A percentile compares a stretch with the other conserved stretches of the same genome.
Evolutionary conservation across 2,797 vertebrate genomes (phyloP).

Genomic region (Hemitrygon akajei): DNA sequence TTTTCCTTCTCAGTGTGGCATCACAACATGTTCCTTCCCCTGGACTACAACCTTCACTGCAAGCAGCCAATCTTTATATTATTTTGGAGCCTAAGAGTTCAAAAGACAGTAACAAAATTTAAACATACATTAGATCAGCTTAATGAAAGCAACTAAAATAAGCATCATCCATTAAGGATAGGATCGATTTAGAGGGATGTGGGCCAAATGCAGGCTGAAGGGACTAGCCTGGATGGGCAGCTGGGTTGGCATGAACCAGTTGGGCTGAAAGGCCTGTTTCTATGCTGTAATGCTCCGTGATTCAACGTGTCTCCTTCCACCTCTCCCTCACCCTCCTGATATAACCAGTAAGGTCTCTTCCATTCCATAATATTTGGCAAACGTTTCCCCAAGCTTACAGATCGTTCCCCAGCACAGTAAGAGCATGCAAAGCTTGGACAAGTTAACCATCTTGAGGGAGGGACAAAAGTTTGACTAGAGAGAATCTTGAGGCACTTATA

Average conservation of each 20-base stretch:
- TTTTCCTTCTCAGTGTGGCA: not conserved
- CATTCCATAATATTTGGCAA: not conserved
- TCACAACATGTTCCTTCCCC: not conserved
- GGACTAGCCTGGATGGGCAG: no score
- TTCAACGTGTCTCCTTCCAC: no score
- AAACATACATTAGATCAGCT: not conserved
- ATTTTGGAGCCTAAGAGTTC: not conserved
- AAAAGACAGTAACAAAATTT: not conserved
- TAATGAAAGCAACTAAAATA: not conserved
- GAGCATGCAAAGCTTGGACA: no score
- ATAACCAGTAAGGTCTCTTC: not conserved
- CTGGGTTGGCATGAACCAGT: no score
- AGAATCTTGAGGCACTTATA: not conserved
- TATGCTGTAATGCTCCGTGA: no score
- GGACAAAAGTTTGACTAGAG: no score
- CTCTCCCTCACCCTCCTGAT: not conserved
- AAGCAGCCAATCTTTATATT: not conserved
- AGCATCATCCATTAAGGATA: not conserved
- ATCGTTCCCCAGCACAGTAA: not conserved
- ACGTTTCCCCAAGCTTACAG: not conserved
- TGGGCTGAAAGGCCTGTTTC: no score
- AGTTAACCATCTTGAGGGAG: no score
- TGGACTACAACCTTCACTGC: not conserved
- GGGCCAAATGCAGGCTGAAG: no score
- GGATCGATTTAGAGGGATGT: no score